Conservation (phyloP, 2,113 vertebrate genomes). For the Myanophis thanlyinensis region DNA sequence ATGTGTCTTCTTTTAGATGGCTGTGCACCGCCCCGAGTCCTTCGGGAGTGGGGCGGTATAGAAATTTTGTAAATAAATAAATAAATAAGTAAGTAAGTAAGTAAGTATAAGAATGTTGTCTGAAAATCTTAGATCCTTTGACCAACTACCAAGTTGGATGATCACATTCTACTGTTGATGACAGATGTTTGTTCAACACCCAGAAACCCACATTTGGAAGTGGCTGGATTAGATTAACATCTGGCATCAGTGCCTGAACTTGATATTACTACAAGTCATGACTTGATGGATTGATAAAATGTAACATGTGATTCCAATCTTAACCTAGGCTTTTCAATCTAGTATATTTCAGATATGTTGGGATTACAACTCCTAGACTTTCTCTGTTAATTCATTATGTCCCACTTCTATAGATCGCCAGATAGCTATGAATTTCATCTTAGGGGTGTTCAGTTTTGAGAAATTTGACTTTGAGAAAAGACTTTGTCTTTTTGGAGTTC, state of each 20-base stretch:
- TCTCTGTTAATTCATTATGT: not conserved
- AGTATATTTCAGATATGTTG: not conserved
- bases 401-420: not conserved
- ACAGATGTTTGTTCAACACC: not conserved
- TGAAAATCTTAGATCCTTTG: slow-evolving; percentile 15
- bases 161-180: slow-evolving; percentile 31
- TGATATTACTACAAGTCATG: not conserved
- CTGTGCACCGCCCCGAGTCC: no score
- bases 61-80: no score
- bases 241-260: not conserved
- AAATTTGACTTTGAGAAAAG: no score
- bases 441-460: not conserved
- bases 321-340: not conserved
- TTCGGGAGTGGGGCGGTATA: no score
- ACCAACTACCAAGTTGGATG: slow-evolving; percentile 39
- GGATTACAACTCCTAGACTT: not conserved
- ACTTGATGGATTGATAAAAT: not conserved
- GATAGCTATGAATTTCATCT: not conserved
- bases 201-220: not conserved
- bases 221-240: not conserved
- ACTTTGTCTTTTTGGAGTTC: no score
- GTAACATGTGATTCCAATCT: not conserved
- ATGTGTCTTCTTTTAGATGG: no score
- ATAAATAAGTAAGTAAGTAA: no score
- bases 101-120: slow-evolving; percentile 25